Evolutionary conservation across 2,888 invertebrate species (phyloP), one percentile per base, ranked within the genome.

Genomic region (Andrena bicolor): DNA sequence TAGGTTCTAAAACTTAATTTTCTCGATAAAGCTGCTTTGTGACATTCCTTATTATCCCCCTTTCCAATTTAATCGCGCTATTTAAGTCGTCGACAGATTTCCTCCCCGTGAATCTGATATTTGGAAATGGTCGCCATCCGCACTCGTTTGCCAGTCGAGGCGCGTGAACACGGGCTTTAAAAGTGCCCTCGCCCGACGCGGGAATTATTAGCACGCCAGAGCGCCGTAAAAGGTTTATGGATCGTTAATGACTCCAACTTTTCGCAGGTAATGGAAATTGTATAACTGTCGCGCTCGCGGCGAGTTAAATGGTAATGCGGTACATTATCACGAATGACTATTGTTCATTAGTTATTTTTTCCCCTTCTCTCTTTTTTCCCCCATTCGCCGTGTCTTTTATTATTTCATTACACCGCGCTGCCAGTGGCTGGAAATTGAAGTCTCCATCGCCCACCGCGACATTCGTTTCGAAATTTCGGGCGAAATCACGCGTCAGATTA

Each of bases 201-300:
- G 53, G 60, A 51, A 71, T 80, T 80, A 80, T 80, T 80, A 80
- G 51, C 71, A 7, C 72, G 53, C n/a, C 35, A 26, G 28, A 60
- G 63, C 49, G 61, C 23, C 32, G 65, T 61, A 80, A 66, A 80
- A 51, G 72, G 72, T 80, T 80, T 80, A 80, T 72, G 80, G 65
- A 51, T 80, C 60, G 80, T 79, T 80, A 71, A 80, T 80, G 80
- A 71, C 48, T 61, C 48, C 53, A 66, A 80, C 61, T 80, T 80
- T 72, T 23, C 53, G 66, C 61, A 32, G 56, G 48, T 80, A 73
- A 80, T 66, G 72, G 66, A 80, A 68, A 66, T 66, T 72, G 48
- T 72, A 53, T 28, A 66, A 71, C 64, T 58, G 80, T 79, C 80
- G 51, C 58, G 65, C 41, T 16, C 53, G 51, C 28, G 13, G 6